A percentile compares a stretch with the other conserved stretches of the same genome.
These are phyloP conservation scores for Zosterops hypoxanthus DNA, from an alignment of 2,113 vertebrate species.

Conservation along the genomic window DNA sequence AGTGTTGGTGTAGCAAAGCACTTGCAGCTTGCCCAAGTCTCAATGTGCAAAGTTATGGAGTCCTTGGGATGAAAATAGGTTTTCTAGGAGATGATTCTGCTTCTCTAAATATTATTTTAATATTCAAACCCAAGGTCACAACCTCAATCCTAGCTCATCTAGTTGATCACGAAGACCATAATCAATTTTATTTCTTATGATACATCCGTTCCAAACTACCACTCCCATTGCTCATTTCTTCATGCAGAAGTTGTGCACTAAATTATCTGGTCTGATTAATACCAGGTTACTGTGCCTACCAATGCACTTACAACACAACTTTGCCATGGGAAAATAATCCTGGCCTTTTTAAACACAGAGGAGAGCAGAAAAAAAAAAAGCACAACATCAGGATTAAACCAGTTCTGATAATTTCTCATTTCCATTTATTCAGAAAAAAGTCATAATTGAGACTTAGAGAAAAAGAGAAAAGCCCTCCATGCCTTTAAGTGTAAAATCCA, in stretches of 20 bases:
- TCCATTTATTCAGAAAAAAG: conserved; percentile 54
- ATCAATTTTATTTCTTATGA: background rate
- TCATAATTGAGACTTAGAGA: conserved; percentile 58
- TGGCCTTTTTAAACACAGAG: background rate
- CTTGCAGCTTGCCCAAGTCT: background rate
- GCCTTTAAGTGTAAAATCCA: conserved; percentile 83
- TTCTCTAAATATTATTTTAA: background rate
- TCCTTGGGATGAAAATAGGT: background rate
- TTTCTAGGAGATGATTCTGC: background rate
- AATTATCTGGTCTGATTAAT: background rate
- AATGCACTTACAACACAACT: background rate
- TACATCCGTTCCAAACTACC: background rate
- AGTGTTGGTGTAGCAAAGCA: background rate
- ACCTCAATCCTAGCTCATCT: background rate
- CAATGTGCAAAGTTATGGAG: background rate
- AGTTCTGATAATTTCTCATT: conserved; percentile 40
- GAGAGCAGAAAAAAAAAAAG: background rate
- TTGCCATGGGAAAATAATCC: background rate
- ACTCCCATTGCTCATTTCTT: background rate
- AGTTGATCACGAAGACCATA: background rate
- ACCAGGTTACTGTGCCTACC: background rate
- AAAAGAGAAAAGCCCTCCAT: conserved; percentile 70
- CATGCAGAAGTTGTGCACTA: background rate
- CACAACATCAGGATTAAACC: background rate
- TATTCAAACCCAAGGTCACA: background rate